Percentiles rank a stretch among this genome's conserved stretches.
Evolutionary conservation across 2,888 invertebrate species (phyloP).

Genomic region (Eudemis profundana): DNA sequence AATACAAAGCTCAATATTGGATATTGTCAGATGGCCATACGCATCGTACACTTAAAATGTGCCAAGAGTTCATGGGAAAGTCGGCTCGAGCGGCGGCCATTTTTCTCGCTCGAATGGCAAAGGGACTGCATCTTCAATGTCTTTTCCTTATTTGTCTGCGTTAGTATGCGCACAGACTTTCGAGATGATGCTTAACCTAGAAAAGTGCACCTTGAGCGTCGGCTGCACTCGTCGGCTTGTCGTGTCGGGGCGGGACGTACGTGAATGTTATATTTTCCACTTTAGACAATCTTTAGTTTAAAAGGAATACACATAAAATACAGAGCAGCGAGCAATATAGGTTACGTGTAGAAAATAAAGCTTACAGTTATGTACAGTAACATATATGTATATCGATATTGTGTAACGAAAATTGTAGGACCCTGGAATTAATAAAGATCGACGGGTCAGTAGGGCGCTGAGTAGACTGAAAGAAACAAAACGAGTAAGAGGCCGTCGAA

Average conservation of each 20-base stretch:
- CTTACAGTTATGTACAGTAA: too few species aligned
- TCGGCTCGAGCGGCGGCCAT: slow-evolving; percentile 30
- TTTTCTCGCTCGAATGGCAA: slow-evolving; percentile 47
- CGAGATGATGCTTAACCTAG: slow-evolving; percentile 68
- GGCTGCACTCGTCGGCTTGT: slow-evolving; percentile 38
- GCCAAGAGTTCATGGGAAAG: slow-evolving; percentile 41
- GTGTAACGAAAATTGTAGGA: too few species aligned
- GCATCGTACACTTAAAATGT: slow-evolving; percentile 26
- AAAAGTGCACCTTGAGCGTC: slow-evolving; percentile 53
- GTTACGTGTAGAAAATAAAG: too few species aligned
- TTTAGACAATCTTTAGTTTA: slow-evolving; percentile 23
- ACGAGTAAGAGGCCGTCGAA: too few species aligned
- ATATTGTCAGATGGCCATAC: not conserved
- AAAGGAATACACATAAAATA: not conserved
- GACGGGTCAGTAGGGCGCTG: too few species aligned
- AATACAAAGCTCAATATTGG: not conserved
- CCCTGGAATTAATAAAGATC: too few species aligned
- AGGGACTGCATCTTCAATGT: slow-evolving; percentile 58
- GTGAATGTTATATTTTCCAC: slow-evolving; percentile 31
- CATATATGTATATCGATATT: slow-evolving; percentile 3
- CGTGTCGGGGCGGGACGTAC: slow-evolving; percentile 11
- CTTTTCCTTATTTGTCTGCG: slow-evolving; percentile 63
- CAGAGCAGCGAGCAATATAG: not conserved
- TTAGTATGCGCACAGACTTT: slow-evolving; percentile 66
- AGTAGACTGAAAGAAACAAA: too few species aligned